Percentiles rank a stretch among this genome's conserved stretches.
Conservation (phyloP, 2,888 invertebrate species). For the Nebria salina region DNA sequence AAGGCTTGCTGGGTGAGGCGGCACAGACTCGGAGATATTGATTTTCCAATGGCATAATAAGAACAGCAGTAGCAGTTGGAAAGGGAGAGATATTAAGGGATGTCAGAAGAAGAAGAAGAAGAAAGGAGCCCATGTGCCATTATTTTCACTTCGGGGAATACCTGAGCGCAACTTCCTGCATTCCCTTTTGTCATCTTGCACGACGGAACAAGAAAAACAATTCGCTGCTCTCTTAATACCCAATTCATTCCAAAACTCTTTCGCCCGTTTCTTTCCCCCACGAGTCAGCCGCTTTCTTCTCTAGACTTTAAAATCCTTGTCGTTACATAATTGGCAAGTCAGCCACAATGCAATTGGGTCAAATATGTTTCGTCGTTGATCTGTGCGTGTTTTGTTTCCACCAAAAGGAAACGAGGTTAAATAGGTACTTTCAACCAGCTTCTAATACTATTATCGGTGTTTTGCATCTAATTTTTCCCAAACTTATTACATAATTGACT, state of each 20-base stretch:
- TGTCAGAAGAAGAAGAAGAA: not conserved
- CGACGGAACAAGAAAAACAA: constrained; percentile 4
- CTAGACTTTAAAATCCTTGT: not conserved
- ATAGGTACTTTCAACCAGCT: not conserved
- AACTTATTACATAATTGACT: not conserved
- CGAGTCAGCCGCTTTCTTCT: not conserved
- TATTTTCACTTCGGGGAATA: constrained; percentile 18
- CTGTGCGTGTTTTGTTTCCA: not conserved
- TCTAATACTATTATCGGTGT: not conserved
- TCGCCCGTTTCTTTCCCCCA: not conserved
- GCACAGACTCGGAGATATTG: not conserved
- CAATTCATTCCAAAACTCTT: not conserved
- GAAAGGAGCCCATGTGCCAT: constrained; percentile 1
- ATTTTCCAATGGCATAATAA: not conserved
- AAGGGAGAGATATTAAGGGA: not conserved
- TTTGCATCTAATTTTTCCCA: not conserved
- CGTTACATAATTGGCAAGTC: not conserved
- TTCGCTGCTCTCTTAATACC: not conserved
- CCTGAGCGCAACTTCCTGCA: constrained; percentile 6
- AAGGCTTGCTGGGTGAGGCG: not conserved
- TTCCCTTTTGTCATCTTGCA: constrained; percentile 15
- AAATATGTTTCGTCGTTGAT: not conserved
- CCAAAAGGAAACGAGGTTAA: not conserved
- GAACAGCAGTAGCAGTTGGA: not conserved
- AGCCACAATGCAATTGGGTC: not conserved